These are phyloP conservation scores for Megalops atlanticus DNA, from an alignment of 2,113 vertebrate genomes.

Conservation along the genomic window DNA sequence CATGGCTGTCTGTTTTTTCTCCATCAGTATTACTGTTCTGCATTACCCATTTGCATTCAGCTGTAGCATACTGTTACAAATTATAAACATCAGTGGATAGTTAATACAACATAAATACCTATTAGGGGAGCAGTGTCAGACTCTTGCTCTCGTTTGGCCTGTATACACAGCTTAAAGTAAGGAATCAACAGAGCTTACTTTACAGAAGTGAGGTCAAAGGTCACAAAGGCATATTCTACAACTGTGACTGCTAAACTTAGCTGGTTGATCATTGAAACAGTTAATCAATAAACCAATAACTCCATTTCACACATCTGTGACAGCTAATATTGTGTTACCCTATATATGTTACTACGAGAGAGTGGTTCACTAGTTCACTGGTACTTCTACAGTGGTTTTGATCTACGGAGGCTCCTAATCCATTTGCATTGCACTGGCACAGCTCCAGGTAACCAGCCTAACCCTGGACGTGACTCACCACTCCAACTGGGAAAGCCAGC, in stretches of 20 bases:
- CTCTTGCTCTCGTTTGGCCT: too few species aligned
- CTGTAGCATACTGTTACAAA: too few species aligned
- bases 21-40: too few species aligned
- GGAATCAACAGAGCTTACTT: neutral
- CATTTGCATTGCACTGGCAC: neutral
- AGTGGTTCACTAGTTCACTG: too few species aligned
- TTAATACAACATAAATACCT: neutral
- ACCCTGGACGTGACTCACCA: too few species aligned
- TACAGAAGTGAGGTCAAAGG: slow-evolving; percentile 3
- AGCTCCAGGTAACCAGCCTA: too few species aligned
- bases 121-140: too few species aligned
- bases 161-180: too few species aligned
- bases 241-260: neutral
- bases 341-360: too few species aligned
- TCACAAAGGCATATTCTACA: neutral
- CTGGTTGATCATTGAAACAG: neutral
- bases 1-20: neutral
- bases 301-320: neutral
- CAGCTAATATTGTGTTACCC: too few species aligned
- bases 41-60: too few species aligned
- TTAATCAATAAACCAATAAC: neutral
- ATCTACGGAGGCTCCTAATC: neutral
- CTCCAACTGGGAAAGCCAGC: slow-evolving; percentile 91
- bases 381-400: too few species aligned
- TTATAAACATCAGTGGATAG: neutral